Evolutionary conservation across 2,113 vertebrate genomes (phyloP).

Genomic region (Neogale vison): DNA sequence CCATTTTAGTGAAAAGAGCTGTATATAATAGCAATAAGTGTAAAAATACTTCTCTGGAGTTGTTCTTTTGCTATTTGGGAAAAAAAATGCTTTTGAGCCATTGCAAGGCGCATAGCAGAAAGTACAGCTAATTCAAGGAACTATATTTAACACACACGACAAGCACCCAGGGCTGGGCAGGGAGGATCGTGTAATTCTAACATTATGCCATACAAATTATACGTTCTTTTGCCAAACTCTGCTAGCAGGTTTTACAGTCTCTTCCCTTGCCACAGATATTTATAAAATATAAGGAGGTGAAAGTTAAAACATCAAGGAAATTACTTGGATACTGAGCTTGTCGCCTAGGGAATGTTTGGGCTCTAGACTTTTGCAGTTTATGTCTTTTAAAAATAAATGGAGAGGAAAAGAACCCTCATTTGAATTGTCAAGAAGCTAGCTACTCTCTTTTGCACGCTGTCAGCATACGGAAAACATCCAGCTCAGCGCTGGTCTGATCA

Average conservation of each 20-base stretch:
- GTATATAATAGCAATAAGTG: slow-evolving; percentile 65
- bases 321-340: slow-evolving; percentile 79
- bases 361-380: slow-evolving; percentile 80
- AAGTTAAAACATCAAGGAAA: slow-evolving; percentile 80
- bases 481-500: slow-evolving; percentile 58
- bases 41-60: slow-evolving; percentile 74
- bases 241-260: slow-evolving; percentile 82
- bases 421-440: slow-evolving; percentile 72
- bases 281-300: slow-evolving; percentile 83
- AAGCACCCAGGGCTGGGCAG: slow-evolving; percentile 80
- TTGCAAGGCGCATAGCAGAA: slow-evolving; percentile 79
- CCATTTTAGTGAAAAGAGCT: slow-evolving; percentile 69
- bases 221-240: slow-evolving; percentile 81
- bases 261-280: slow-evolving; percentile 83
- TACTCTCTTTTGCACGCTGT: slow-evolving; percentile 52
- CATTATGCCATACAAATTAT: slow-evolving; percentile 83
- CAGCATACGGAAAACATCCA: slow-evolving; percentile 59
- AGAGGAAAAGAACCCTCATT: slow-evolving; percentile 75
- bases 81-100: slow-evolving; percentile 66
- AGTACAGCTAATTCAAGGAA: slow-evolving; percentile 82
- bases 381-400: slow-evolving; percentile 80
- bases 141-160: slow-evolving; percentile 81
- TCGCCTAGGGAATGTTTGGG: slow-evolving; percentile 77
- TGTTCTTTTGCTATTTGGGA: slow-evolving; percentile 72
- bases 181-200: slow-evolving; percentile 80